Percentiles rank a stretch among this genome's conserved stretches.
Conservation (phyloP, 2,888 invertebrate genomes). For the Exocentrus adspersus region DNA sequence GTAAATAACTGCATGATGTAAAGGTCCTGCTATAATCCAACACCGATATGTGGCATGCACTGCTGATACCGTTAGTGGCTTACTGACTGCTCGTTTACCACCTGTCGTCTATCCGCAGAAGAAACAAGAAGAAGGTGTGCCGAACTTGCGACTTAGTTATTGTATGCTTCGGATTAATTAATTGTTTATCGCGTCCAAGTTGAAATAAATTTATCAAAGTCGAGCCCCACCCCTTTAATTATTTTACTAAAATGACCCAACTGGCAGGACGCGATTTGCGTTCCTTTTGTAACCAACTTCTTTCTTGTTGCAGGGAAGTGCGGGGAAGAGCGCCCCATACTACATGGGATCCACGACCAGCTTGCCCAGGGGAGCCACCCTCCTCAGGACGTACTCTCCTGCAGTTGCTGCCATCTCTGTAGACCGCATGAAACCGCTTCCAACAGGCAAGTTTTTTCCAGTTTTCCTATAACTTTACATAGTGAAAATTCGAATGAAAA, state of each 20-base stretch:
- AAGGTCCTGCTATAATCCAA: not conserved
- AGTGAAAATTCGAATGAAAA: conserved; percentile 7
- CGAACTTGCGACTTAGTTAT: no score
- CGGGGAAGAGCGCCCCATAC: conserved; percentile 72
- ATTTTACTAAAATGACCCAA: no score
- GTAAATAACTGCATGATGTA: not conserved
- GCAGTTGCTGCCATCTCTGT: conserved; percentile 69
- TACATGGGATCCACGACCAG: conserved; percentile 76
- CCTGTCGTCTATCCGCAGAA: not conserved
- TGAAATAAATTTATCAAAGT: no score
- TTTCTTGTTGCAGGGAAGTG: conserved; percentile 53
- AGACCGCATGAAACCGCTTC: conserved; percentile 68
- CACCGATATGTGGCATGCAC: not conserved
- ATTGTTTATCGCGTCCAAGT: no score
- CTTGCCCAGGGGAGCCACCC: conserved; percentile 74
- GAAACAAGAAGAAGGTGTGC: no score
- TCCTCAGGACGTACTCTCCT: conserved; percentile 76
- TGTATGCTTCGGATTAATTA: no score
- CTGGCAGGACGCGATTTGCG: no score
- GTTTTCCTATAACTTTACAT: no score
- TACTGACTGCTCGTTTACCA: not conserved
- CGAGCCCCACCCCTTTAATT: no score
- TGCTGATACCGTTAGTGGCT: not conserved
- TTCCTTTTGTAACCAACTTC: not conserved
- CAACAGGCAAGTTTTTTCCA: conserved; percentile 65